phyloP scores from a whole-genome alignment of 2,113 vertebrate genomes.

The Cyprinus carpio region DNA sequence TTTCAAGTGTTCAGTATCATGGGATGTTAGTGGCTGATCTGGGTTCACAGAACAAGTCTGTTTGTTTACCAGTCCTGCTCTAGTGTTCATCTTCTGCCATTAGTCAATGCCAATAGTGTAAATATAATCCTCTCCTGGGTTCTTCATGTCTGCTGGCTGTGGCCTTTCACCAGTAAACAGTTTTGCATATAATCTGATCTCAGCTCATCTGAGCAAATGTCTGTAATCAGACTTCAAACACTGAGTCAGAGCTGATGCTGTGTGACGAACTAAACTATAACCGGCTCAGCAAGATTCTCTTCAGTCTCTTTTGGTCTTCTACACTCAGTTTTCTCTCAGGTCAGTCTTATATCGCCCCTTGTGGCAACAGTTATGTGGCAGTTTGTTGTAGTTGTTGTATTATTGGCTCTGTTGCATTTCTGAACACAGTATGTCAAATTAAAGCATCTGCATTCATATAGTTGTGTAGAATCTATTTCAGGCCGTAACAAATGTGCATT shows the following conservation, averaged over 20 bases:
- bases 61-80: slow-evolving; percentile 4
- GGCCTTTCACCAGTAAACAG: not conserved
- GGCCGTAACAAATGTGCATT: not conserved
- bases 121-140: not conserved
- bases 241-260: not conserved
- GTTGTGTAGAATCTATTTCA: not conserved
- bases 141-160: not conserved
- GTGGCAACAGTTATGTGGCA: too few species aligned
- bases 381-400: not conserved
- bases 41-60: not conserved
- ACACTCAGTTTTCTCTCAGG: too few species aligned
- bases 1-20: not conserved
- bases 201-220: not conserved
- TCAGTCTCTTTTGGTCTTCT: too few species aligned
- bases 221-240: not conserved
- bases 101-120: not conserved
- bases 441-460: not conserved
- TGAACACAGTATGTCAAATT: not conserved
- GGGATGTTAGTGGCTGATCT: not conserved
- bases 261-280: too few species aligned
- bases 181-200: not conserved
- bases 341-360: too few species aligned
- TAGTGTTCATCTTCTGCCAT: not conserved
- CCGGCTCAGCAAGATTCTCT: too few species aligned
- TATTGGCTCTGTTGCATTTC: not conserved